These are phyloP conservation scores for Tenualosa thibaudeaui DNA, from an alignment of 2,797 vertebrate species.

Conservation along the genomic window DNA sequence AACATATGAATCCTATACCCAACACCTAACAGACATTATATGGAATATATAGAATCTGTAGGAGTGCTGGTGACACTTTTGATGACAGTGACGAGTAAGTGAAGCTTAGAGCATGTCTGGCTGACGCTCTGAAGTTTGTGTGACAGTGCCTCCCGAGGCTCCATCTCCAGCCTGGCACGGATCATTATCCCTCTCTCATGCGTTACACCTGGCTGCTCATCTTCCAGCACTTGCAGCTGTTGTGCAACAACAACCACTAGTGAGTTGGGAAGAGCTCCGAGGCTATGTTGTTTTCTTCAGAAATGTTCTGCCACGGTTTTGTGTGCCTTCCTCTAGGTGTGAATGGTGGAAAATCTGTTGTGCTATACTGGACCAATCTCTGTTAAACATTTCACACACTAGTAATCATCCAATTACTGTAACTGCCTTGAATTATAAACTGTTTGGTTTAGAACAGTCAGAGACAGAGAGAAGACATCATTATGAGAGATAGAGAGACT, in stretches of 20 bases:
- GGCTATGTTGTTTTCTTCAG: background rate
- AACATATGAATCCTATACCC: background rate
- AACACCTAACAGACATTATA: background rate
- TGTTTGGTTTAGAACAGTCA: background rate
- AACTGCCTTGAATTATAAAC: background rate
- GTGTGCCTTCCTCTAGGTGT: background rate
- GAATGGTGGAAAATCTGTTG: background rate
- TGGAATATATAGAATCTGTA: background rate
- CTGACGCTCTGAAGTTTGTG: constrained; percentile 52
- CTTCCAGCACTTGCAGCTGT: constrained; percentile 58
- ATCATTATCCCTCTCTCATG: constrained; percentile 32
- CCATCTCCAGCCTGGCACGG: constrained; percentile 53
- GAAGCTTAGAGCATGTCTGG: constrained; percentile 63
- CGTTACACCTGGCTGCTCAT: constrained; percentile 51
- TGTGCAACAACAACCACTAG: constrained; percentile 29
- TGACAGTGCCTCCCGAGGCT: constrained; percentile 54
- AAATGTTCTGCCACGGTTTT: background rate
- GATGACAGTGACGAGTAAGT: constrained; percentile 7
- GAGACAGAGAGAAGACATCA: background rate
- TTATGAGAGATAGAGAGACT: background rate
- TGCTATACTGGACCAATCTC: background rate
- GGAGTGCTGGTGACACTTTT: background rate
- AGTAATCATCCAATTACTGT: background rate
- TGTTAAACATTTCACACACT: background rate
- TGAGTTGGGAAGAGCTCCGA: background rate